Evolutionary conservation across 2,888 invertebrate genomes (phyloP), one percentile per base, ranked within the genome.

Genomic region (Campoletis raptor): DNA sequence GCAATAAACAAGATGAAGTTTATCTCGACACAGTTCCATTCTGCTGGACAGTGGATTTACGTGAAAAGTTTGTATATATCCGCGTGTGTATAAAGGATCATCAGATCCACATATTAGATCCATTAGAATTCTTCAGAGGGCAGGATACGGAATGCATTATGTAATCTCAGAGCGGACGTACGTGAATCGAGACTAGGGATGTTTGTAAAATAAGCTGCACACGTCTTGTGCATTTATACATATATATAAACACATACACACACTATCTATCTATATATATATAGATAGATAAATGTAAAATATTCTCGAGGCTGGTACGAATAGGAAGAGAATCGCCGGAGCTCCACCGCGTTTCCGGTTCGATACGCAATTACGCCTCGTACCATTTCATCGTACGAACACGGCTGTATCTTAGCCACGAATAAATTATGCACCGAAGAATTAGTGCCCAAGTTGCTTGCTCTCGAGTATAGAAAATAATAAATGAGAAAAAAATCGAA

Each of bases 131-230:
- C 82, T 77, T 66, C 74, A 81, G 78, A 79, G 66, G 72, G 82
- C 85, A 85, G 86, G 86, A 87, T 86, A 83, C 83, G 83, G 78
- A 87, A 89, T 89, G 89, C 87, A 89, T 89, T 89, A 89, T 89
- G 89, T 85, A 89, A 89, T 89, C 85, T 88, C 54, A 67, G 79
- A 83, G 82, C 88, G 88, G 89, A 89, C 88, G 87, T 89, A 85
- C 89, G 87, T 87, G 87, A 69, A 85, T 82, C 86, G 74, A 76
- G 85, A 80, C 81, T 83, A 70, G 73, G 70, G 81, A 72, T 81
- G 72, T 66, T 82, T 85, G 79, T 61, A 61, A 73, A 76, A 77
- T 77, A 52, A 76, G 67, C 70, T 67, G 42, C 48, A 52, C 70
- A 48, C 80, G 70, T 24, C n/a, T 57, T 24, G 12, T 18, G 42